These are phyloP conservation scores for Drosophila sulfurigaster DNA, from an alignment of 1,140 invertebrate species.

Conservation along the genomic window DNA sequence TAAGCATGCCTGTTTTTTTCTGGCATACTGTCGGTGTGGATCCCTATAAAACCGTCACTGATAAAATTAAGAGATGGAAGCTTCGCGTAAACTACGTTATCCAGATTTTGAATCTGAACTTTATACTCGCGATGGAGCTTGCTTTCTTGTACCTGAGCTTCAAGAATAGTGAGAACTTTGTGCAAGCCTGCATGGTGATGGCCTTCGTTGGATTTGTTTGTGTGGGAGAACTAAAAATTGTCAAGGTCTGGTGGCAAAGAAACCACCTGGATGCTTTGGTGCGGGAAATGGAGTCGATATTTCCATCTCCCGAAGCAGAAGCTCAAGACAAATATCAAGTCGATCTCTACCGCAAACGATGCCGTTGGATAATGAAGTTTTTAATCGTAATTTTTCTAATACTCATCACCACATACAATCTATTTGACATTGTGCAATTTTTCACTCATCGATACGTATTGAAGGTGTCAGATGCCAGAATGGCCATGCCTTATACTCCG, in stretches of 20 bases:
- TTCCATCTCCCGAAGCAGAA: slow-evolving; percentile 27
- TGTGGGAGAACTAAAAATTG: slow-evolving; percentile 62
- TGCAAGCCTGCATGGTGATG: slow-evolving; percentile 61
- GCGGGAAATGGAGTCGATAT: slow-evolving; percentile 43
- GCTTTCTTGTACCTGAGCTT: slow-evolving; percentile 34
- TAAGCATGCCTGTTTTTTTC: slow-evolving; percentile 41
- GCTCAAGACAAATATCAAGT: slow-evolving; percentile 43
- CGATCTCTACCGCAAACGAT: slow-evolving; percentile 17
- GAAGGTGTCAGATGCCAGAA: slow-evolving; percentile 15
- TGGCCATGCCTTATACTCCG: slow-evolving; percentile 49
- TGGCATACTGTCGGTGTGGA: slow-evolving; percentile 52
- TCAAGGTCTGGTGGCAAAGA: slow-evolving; percentile 49
- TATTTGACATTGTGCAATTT: slow-evolving; percentile 50
- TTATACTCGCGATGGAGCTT: slow-evolving; percentile 31
- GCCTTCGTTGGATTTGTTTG: slow-evolving; percentile 62
- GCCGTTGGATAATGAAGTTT: slow-evolving; percentile 39
- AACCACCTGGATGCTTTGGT: slow-evolving; percentile 39
- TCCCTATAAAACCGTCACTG: slow-evolving; percentile 35
- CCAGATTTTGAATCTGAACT: slow-evolving; percentile 42
- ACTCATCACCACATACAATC: slow-evolving; percentile 59
- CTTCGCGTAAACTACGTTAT: slow-evolving; percentile 17
- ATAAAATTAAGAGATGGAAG: background rate
- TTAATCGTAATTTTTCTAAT: slow-evolving; percentile 26
- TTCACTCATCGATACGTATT: slow-evolving; percentile 21
- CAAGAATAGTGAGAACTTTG: slow-evolving; percentile 40